A percentile compares a stretch with the other conserved stretches of the same genome.
Evolutionary conservation across 1,140 invertebrate genomes (phyloP).

Genomic region (Heliothis subflexa): DNA sequence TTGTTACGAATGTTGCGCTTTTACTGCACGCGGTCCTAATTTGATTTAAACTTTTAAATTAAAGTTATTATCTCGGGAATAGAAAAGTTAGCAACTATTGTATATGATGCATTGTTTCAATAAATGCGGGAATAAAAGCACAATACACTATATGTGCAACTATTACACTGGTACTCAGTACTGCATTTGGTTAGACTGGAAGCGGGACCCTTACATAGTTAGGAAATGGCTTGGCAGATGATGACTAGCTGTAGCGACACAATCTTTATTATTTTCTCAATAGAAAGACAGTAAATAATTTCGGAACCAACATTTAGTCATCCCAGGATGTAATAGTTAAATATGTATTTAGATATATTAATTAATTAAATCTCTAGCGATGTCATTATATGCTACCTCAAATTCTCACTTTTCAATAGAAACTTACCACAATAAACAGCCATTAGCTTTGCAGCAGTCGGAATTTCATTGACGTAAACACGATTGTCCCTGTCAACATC

Average conservation of each 20-base stretch:
- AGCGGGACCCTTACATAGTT: no score
- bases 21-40: background rate
- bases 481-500: background rate
- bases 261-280: no score
- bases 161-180: no score
- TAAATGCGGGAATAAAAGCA: background rate
- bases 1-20: background rate
- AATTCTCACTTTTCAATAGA: background rate
- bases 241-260: no score
- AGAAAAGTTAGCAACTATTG: background rate
- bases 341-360: no score
- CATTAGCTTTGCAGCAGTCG: background rate
- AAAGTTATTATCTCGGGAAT: background rate
- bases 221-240: no score
- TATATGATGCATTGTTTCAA: background rate
- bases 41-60: constrained; percentile 19
- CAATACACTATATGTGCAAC: background rate
- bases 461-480: background rate
- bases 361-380: no score
- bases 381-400: background rate
- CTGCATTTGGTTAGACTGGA: no score
- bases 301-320: no score
- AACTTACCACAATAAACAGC: background rate
- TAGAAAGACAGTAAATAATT: no score
- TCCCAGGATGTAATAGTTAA: no score